Percentiles rank a stretch among this genome's conserved stretches.
phyloP scores from a whole-genome alignment of 1,140 invertebrate genomes.

The Drosophila sechellia region DNA sequence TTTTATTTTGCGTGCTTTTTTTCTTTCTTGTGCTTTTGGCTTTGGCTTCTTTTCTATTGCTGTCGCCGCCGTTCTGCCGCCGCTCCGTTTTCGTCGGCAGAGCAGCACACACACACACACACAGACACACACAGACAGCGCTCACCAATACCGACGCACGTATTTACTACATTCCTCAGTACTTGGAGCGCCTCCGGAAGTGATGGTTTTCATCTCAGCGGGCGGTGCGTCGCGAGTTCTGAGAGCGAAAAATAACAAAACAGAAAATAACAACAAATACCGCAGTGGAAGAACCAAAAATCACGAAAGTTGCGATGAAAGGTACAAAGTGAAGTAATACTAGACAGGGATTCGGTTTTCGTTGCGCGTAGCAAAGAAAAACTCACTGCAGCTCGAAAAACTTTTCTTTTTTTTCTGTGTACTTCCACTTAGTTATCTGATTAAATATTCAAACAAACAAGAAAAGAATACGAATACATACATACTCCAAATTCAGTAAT shows the following conservation, averaged over 20 bases:
- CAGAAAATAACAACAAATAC: not conserved
- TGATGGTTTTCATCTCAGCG: slow-evolving; percentile 80
- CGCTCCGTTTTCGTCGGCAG: slow-evolving; percentile 13
- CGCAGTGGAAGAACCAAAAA: slow-evolving; percentile 5
- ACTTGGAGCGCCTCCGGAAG: slow-evolving; percentile 84
- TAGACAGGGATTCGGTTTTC: slow-evolving; percentile 1
- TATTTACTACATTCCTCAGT: slow-evolving; percentile 82
- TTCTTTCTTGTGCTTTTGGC: slow-evolving; percentile 52
- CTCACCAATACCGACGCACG: slow-evolving; percentile 55
- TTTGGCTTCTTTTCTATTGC: slow-evolving; percentile 60
- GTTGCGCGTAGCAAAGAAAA: not conserved
- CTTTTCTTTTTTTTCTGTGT: slow-evolving; percentile 18
- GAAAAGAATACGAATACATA: slow-evolving; percentile 15
- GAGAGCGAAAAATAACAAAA: slow-evolving; percentile 43
- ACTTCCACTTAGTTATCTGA: slow-evolving; percentile 15
- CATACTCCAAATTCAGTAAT: slow-evolving; percentile 17
- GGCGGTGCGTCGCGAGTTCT: slow-evolving; percentile 63
- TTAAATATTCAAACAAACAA: slow-evolving; percentile 14
- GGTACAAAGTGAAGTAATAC: slow-evolving; percentile 3
- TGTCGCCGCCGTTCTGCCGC: slow-evolving; percentile 43
- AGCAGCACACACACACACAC: slow-evolving; percentile 36
- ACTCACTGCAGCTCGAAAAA: not conserved
- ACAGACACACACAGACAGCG: slow-evolving; percentile 35
- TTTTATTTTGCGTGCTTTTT: slow-evolving; percentile 42
- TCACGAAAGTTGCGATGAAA: slow-evolving; percentile 8